A percentile compares a stretch with the other conserved stretches of the same genome.
Conservation (phyloP, 1,140 invertebrate species). For the Camponotus floridanus region DNA sequence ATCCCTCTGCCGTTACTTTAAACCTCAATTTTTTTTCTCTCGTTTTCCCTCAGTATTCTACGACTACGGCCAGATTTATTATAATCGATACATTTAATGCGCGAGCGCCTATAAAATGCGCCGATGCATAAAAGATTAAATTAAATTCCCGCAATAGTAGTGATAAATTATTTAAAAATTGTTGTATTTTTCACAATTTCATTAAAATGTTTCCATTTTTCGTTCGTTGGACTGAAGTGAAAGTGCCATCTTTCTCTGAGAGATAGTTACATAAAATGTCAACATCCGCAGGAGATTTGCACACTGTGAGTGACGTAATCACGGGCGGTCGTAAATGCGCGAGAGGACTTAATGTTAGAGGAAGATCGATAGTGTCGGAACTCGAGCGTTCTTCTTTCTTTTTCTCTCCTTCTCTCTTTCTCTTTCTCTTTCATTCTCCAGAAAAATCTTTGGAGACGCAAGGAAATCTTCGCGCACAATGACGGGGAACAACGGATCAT, state of each 20-base stretch:
- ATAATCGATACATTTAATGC: conserved; percentile 82
- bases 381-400: background rate
- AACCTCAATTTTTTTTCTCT: conserved; percentile 48
- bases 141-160: background rate
- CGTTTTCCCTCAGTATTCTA: conserved; percentile 18
- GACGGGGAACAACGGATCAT: conserved; percentile 62
- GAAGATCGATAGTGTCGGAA: conserved; percentile 51
- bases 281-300: conserved; percentile 1
- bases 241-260: background rate
- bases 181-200: background rate
- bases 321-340: conserved; percentile 39
- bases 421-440: background rate
- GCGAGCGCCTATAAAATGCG: conserved; percentile 29
- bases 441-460: conserved; percentile 51
- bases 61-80: conserved; percentile 71
- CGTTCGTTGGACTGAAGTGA: background rate
- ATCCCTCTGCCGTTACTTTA: conserved; percentile 64
- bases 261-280: background rate
- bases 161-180: background rate
- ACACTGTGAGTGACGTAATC: conserved; percentile 34
- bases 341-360: conserved; percentile 41
- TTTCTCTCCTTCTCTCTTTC: conserved; percentile 16
- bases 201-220: background rate
- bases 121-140: background rate
- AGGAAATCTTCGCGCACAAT: conserved; percentile 61